These are phyloP conservation scores for Plumapathes pennacea DNA, from an alignment of 92 coral and sea anemone species.

Conservation along the genomic window DNA sequence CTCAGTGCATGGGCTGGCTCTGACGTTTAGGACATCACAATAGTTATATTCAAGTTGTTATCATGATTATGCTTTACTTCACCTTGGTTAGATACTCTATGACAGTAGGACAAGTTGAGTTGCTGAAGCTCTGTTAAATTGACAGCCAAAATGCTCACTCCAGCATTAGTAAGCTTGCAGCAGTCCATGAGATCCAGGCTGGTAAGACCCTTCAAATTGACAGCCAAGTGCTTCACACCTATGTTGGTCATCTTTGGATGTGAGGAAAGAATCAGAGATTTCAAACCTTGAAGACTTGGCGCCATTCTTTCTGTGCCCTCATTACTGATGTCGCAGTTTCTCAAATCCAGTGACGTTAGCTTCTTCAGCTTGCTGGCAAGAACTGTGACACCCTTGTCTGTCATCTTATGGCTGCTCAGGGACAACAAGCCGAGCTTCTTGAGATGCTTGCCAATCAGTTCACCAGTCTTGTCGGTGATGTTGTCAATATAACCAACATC, in stretches of 20 bases:
- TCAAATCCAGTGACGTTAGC: constrained; percentile 71
- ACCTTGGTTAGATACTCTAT: constrained; percentile 79
- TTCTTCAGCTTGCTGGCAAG: constrained; percentile 73
- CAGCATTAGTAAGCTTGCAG: constrained; percentile 74
- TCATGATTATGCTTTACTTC: too few relatives aligned
- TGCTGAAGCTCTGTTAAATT: constrained; percentile 66
- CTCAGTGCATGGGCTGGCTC: too few relatives aligned
- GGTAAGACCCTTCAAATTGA: constrained; percentile 68
- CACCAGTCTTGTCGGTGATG: constrained; percentile 73
- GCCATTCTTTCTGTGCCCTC: constrained; percentile 71
- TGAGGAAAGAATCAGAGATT: constrained; percentile 68
- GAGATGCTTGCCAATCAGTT: constrained; percentile 58
- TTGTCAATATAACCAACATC: constrained; percentile 86
- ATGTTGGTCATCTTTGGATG: constrained; percentile 79
- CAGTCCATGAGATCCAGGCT: constrained; percentile 93
- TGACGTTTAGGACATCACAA: too few relatives aligned
- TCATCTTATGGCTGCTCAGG: constrained; percentile 74
- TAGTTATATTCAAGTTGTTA: too few relatives aligned
- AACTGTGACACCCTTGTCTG: constrained; percentile 61
- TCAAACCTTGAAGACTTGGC: constrained; percentile 52
- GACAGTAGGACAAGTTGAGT: constrained; percentile 83
- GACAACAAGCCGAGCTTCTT: constrained; percentile 74
- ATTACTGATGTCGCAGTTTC: constrained; percentile 79
- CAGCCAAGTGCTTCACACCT: constrained; percentile 75
- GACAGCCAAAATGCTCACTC: constrained; percentile 66